A percentile compares a stretch with the other conserved stretches of the same genome.
These are phyloP conservation scores for Itoplectis maculator DNA, from an alignment of 2,888 invertebrate species.

Conservation along the genomic window DNA sequence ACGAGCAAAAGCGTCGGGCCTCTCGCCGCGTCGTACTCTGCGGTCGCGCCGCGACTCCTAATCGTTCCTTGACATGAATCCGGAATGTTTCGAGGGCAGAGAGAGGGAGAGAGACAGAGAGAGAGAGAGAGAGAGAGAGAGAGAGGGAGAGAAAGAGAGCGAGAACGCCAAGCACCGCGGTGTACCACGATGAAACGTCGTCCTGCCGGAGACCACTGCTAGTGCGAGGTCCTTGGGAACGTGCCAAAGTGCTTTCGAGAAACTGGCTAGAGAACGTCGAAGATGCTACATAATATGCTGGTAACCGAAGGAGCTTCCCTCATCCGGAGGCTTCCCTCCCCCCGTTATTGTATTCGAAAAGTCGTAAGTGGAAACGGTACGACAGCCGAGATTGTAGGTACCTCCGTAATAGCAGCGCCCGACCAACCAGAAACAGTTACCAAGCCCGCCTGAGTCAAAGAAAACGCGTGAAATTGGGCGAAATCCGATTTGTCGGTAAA, in stretches of 20 bases:
- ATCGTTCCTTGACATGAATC: conserved; percentile 70
- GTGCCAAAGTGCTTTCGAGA: conserved; percentile 67
- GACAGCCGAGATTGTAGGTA: background rate
- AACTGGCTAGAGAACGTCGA: conserved; percentile 44
- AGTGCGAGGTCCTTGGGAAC: conserved; percentile 61
- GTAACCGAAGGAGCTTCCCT: conserved; percentile 29
- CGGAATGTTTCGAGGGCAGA: conserved; percentile 63
- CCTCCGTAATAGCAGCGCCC: background rate
- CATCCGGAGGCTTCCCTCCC: background rate
- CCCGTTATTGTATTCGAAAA: conserved; percentile 28
- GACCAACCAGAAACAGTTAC: background rate
- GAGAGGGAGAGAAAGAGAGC: background rate
- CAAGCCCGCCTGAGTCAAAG: too few species aligned
- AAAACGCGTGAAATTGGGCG: too few species aligned
- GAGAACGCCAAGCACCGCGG: conserved; percentile 39
- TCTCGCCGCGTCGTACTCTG: conserved; percentile 40
- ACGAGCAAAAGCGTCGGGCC: conserved; percentile 48
- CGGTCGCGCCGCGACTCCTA: conserved; percentile 61
- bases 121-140: background rate
- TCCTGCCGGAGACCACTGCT: conserved; percentile 56
- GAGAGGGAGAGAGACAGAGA: background rate
- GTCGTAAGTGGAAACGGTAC: conserved; percentile 27
- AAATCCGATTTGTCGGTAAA: too few species aligned
- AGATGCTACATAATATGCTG: conserved; percentile 53
- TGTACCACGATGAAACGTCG: conserved; percentile 56